Evolutionary conservation across 2,113 vertebrate genomes (phyloP), one percentile per base, ranked within the genome.

Genomic region (Danionella cerebrum): DNA sequence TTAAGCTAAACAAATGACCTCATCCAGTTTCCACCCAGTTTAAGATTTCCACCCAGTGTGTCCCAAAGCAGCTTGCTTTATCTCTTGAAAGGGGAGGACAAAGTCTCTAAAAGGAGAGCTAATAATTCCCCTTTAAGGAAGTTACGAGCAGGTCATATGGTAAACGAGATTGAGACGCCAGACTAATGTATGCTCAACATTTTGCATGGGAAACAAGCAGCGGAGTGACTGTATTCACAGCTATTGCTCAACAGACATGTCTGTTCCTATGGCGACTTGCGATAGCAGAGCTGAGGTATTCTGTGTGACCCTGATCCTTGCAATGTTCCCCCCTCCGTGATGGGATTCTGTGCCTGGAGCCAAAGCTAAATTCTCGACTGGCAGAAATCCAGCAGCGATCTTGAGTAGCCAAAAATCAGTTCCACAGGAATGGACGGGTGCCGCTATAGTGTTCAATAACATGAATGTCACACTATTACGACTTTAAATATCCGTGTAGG

Each of bases 1-100:
- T 93, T 79, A 73, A 59, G 1, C 81, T 91, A 42, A 88, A 82
- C 75, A 84, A 88, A 78, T 89, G 82, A 87, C 52, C 47, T 45
- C 29, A 22, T 33, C 1, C 10, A 35, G 10, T 27, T 10, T 14
- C n/a, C 44, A 48, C 45, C 60, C 27, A 57, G 35, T 54, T 62
- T 44, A 27, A 29, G 9, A 44, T 63, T 58, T 67, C 35, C 42
- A 51, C 53, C 50, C 36, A 42, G 60, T 51, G 50, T 55, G 22
- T 14, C 41, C 38, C 11, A 57, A 21, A 55, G 45, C 51, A 41
- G 41, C 60, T 21, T 36, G 5, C 9, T 33, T 1, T n/a, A n/a
- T n/a, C n/a, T n/a, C n/a, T n/a, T n/a, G n/a, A n/a, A n/a, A n/a
- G n/a, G n/a, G n/a, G n/a, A n/a, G n/a, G n/a, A n/a, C n/a, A n/a